Percentiles rank a stretch among this genome's conserved stretches.
These are phyloP conservation scores for Rhabdomys pumilio DNA, from an alignment of 2,797 vertebrate genomes.

Conservation along the genomic window DNA sequence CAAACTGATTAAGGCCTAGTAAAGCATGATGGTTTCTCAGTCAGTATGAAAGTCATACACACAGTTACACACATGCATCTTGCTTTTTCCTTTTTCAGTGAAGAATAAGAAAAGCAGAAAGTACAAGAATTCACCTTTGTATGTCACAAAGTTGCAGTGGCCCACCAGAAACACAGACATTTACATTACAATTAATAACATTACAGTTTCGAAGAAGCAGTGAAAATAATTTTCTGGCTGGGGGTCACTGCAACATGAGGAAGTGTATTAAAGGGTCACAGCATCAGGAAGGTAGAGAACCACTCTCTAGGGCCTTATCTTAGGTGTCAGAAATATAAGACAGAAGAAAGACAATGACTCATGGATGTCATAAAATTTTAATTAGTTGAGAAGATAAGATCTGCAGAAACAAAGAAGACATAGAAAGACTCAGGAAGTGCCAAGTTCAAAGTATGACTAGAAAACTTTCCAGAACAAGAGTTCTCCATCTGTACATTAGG, in stretches of 20 bases:
- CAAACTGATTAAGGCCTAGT: not conserved
- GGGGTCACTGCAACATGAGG: not conserved
- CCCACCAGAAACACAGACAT: not conserved
- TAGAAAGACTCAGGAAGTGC: not conserved
- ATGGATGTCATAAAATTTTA: not conserved
- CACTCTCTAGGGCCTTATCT: not conserved
- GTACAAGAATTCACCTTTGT: constrained; percentile 48
- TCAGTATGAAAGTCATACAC: not conserved
- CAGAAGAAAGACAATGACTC: not conserved
- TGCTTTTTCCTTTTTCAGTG: not conserved
- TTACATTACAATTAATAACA: not conserved
- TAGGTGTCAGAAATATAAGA: not conserved
- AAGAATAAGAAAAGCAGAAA: constrained; percentile 63
- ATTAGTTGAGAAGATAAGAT: not conserved
- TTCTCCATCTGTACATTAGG: not conserved
- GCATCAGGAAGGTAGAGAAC: not conserved
- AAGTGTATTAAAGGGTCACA: not conserved
- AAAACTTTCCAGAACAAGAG: not conserved
- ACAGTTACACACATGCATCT: not conserved
- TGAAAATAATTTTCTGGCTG: not conserved
- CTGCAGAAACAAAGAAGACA: not conserved
- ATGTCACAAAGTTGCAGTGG: constrained; percentile 49
- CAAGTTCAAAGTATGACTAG: not conserved
- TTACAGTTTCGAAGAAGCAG: not conserved
- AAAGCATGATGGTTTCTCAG: not conserved